Evolutionary conservation across 2,888 invertebrate genomes (phyloP).

Genomic region (Nineta flava): DNA sequence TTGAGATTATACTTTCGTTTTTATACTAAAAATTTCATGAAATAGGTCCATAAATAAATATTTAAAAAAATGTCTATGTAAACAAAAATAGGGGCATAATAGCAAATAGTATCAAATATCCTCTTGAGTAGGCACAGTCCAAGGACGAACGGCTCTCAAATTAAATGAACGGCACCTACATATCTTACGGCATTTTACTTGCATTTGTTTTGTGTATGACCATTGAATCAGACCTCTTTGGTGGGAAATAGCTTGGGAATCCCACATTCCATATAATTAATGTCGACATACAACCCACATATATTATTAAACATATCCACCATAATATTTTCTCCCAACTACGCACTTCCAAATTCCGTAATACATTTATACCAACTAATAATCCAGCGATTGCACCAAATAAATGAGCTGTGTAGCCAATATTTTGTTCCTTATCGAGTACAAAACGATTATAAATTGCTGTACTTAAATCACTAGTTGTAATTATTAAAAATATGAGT

Average conservation of each 20-base stretch:
- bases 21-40: too few species aligned
- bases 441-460: constrained; percentile 82
- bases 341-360: constrained; percentile 41
- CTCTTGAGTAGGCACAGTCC: too few species aligned
- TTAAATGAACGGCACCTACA: too few species aligned
- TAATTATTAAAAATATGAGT: constrained; percentile 63
- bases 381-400: constrained; percentile 80
- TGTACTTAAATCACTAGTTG: constrained; percentile 70
- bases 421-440: constrained; percentile 50
- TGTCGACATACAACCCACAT: constrained; percentile 30
- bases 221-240: constrained; percentile 5
- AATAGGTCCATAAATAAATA: too few species aligned
- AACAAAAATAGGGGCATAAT: too few species aligned
- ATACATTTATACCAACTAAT: constrained; percentile 44
- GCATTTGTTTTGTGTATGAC: too few species aligned
- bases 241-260: constrained; percentile 23
- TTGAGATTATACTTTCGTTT: too few species aligned
- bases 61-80: too few species aligned
- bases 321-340: constrained; percentile 43
- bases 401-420: constrained; percentile 89
- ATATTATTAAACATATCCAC: constrained; percentile 37
- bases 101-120: too few species aligned
- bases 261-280: constrained; percentile 37
- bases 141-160: too few species aligned
- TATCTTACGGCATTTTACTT: too few species aligned